These are phyloP conservation scores for Oostethus manadensis DNA, from an alignment of 2,113 vertebrate genomes.

Conservation along the genomic window DNA sequence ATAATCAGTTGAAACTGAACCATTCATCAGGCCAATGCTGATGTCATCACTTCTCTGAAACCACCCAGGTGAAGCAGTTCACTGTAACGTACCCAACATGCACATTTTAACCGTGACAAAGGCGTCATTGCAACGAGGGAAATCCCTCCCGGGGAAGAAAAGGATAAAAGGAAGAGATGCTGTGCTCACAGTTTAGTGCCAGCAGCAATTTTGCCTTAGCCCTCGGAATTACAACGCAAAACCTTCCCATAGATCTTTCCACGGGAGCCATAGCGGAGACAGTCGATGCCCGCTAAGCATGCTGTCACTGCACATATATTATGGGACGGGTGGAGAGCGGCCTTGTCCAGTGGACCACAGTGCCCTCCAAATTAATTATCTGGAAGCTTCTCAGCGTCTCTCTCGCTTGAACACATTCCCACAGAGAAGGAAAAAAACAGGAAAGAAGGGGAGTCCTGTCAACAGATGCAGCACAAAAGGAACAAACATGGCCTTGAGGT, in stretches of 20 bases:
- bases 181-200: constrained; percentile 1
- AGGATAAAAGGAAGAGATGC: constrained; percentile 23
- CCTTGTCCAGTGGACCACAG: constrained; percentile 14
- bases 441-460: neutral
- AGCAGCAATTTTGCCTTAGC: constrained; percentile 9
- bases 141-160: constrained; percentile 24
- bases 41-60: constrained; percentile 13
- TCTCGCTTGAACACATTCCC: constrained; percentile 10
- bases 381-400: constrained; percentile 1
- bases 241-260: neutral
- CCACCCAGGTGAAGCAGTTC: constrained; percentile 16
- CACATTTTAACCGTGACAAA: constrained; percentile 13
- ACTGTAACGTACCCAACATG: constrained; percentile 18
- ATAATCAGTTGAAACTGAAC: constrained; percentile 25
- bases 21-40: constrained; percentile 20
- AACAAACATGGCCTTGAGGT: constrained; percentile 1
- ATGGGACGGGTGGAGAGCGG: neutral
- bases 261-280: neutral
- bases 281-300: constrained; percentile 5
- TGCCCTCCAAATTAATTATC: constrained; percentile 15
- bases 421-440: neutral
- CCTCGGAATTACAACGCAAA: constrained; percentile 2
- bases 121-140: constrained; percentile 20
- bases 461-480: constrained; percentile 8
- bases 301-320: constrained; percentile 6